phyloP scores from a whole-genome alignment of 2,113 vertebrate genomes.

The Ictalurus punctatus region DNA sequence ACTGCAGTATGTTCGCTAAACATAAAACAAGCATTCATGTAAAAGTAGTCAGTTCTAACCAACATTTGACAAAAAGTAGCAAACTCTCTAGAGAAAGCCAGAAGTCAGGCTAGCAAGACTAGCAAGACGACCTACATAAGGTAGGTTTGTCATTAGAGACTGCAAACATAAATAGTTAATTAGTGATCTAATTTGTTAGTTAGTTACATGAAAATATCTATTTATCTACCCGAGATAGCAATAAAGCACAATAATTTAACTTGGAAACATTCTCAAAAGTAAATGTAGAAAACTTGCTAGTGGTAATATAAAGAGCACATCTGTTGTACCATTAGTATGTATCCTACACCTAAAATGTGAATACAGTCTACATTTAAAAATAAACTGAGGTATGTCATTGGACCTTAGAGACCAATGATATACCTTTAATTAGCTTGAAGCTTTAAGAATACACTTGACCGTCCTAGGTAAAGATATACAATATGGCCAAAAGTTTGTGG shows the following conservation, averaged over 20 bases:
- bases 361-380: background rate
- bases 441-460: background rate
- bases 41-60: background rate
- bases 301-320: background rate
- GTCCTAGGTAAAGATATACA: background rate
- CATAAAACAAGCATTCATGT: background rate
- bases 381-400: background rate
- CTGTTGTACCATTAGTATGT: background rate
- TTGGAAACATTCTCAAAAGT: background rate
- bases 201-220: background rate
- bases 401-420: background rate
- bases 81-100: background rate
- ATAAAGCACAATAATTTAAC: background rate
- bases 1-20: background rate
- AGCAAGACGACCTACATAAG: background rate
- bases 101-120: background rate
- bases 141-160: background rate
- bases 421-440: background rate
- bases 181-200: background rate
- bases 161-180: background rate
- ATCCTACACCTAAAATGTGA: background rate
- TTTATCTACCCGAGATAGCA: background rate
- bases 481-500: background rate
- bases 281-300: background rate
- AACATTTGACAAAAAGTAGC: background rate